Evolutionary conservation across 2,888 invertebrate genomes (phyloP).

Genomic region (Eupsilia transversa): DNA sequence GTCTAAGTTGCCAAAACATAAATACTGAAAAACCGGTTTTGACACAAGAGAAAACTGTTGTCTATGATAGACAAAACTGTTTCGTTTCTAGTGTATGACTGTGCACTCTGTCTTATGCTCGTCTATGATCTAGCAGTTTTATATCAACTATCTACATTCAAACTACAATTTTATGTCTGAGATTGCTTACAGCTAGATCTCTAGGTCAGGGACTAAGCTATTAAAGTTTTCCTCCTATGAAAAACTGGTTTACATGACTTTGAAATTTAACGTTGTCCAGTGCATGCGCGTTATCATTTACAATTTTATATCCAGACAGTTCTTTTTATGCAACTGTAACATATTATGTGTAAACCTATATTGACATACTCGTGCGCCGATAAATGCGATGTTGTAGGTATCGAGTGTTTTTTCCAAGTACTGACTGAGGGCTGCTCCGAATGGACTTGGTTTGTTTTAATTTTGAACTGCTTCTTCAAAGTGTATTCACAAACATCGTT

Average conservation of each 20-base stretch:
- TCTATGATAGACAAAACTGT: neutral
- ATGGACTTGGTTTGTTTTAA: neutral
- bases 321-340: neutral
- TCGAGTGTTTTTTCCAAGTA: conserved; percentile 7
- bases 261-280: neutral
- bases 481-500: neutral
- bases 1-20: neutral
- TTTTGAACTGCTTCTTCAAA: neutral
- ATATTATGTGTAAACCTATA: conserved; percentile 2
- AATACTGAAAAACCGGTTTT: neutral
- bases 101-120: neutral
- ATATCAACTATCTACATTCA: conserved; percentile 18
- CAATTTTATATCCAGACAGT: neutral
- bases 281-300: neutral
- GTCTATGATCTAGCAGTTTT: neutral
- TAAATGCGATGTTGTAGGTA: neutral
- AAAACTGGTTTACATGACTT: neutral
- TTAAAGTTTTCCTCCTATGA: conserved; percentile 2
- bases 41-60: neutral
- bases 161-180: conserved; percentile 18
- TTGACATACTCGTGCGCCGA: conserved; percentile 1
- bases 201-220: neutral
- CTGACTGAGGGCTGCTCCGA: neutral
- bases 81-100: neutral
- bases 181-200: neutral